Conservation (phyloP, 2,797 vertebrate genomes). For the Molossus molossus region DNA sequence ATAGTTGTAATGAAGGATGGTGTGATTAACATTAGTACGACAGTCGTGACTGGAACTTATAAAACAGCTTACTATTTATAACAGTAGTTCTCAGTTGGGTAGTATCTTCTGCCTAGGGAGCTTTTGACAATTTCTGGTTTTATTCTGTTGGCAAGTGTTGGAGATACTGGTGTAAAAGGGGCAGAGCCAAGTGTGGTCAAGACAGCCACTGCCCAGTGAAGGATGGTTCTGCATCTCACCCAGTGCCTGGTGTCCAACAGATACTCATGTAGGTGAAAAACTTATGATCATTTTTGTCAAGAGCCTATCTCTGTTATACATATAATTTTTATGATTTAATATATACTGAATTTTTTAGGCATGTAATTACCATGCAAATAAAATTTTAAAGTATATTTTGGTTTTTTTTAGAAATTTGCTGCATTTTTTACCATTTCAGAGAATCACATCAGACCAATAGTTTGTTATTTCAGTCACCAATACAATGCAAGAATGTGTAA, state of each 20-base stretch:
- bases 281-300: background rate
- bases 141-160: background rate
- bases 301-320: background rate
- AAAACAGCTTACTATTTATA: background rate
- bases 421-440: background rate
- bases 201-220: background rate
- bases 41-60: background rate
- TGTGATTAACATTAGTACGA: background rate
- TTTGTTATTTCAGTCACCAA: background rate
- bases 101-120: background rate
- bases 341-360: background rate
- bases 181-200: background rate
- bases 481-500: background rate
- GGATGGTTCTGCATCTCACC: background rate
- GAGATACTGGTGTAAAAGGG: background rate
- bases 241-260: background rate
- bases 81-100: background rate
- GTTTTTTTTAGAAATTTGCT: constrained; percentile 8
- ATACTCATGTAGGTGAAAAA: background rate
- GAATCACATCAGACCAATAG: background rate
- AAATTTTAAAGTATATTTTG: background rate
- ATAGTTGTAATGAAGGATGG: background rate
- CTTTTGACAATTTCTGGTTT: background rate
- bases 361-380: background rate
- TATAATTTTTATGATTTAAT: background rate